Conservation (phyloP, 2,888 invertebrate species). For the Spisula solida region DNA sequence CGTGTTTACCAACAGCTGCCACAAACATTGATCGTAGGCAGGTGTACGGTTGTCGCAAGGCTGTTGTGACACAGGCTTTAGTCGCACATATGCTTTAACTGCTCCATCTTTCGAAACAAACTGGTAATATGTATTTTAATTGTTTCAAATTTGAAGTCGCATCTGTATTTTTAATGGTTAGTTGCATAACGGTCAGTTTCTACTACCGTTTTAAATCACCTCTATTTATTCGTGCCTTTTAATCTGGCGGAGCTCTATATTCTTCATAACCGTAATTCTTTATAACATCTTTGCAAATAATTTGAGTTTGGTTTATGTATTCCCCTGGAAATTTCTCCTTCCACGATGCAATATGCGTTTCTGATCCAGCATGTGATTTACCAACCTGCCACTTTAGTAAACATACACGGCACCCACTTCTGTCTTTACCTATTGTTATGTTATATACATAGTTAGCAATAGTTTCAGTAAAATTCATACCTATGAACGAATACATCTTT, state of each 20-base stretch:
- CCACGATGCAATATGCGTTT: conserved; percentile 27
- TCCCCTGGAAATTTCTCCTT: background rate
- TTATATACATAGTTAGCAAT: conserved; percentile 22
- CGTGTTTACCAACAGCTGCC: no score
- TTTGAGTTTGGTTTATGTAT: conserved; percentile 28
- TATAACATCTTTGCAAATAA: conserved; percentile 23
- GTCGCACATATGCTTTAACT: no score
- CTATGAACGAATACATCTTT: conserved; percentile 30
- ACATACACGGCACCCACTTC: background rate
- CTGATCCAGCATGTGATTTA: background rate
- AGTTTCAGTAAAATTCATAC: conserved; percentile 11
- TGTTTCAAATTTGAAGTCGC: no score
- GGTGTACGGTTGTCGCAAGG: no score
- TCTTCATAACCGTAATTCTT: conserved; percentile 28
- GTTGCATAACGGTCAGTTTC: no score
- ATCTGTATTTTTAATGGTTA: no score
- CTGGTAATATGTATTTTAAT: no score
- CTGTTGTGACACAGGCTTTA: no score
- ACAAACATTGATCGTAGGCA: no score
- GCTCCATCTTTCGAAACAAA: no score
- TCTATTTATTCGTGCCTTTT: no score
- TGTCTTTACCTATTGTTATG: conserved; percentile 29
- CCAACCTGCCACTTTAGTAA: conserved; percentile 11
- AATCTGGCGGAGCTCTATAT: conserved; percentile 15
- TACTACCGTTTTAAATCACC: no score